Evolutionary conservation across 2,797 vertebrate genomes (phyloP).

Genomic region (Argya squamiceps): DNA sequence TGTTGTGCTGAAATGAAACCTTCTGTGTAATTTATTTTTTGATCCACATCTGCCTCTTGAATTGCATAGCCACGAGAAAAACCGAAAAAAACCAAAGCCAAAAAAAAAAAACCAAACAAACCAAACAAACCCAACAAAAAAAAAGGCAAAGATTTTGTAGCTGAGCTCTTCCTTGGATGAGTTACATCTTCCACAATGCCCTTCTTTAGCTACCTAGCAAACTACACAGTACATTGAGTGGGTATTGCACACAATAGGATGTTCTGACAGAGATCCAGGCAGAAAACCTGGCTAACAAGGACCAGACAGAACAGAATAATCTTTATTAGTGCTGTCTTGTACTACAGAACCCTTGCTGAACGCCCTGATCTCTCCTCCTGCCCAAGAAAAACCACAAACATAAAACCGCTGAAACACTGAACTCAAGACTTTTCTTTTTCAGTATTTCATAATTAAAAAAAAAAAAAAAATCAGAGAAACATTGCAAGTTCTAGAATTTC

Average conservation of each 20-base stretch:
- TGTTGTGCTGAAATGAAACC: background rate
- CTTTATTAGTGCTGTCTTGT: background rate
- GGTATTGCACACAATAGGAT: background rate
- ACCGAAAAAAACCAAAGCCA: too few relatives aligned
- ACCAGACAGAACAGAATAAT: background rate
- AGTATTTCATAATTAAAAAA: background rate
- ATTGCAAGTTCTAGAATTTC: background rate
- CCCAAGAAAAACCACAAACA: rapidly evolving
- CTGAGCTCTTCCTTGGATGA: background rate
- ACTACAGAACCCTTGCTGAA: background rate
- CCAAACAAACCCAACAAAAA: too few relatives aligned
- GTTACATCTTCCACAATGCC: background rate
- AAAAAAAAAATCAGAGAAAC: background rate
- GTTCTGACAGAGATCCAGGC: background rate
- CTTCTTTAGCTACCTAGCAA: background rate
- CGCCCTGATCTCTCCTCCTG: rapidly evolving
- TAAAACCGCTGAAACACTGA: rapidly evolving
- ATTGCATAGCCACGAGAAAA: background rate
- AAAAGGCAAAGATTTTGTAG: background rate
- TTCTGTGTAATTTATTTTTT: background rate
- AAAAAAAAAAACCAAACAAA: too few relatives aligned
- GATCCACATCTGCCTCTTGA: background rate
- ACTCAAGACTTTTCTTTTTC: background rate
- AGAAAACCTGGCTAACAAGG: background rate
- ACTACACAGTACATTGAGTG: rapidly evolving